Evolutionary conservation across 2,888 invertebrate genomes (phyloP).

Genomic region (Hyposoter didymator): DNA sequence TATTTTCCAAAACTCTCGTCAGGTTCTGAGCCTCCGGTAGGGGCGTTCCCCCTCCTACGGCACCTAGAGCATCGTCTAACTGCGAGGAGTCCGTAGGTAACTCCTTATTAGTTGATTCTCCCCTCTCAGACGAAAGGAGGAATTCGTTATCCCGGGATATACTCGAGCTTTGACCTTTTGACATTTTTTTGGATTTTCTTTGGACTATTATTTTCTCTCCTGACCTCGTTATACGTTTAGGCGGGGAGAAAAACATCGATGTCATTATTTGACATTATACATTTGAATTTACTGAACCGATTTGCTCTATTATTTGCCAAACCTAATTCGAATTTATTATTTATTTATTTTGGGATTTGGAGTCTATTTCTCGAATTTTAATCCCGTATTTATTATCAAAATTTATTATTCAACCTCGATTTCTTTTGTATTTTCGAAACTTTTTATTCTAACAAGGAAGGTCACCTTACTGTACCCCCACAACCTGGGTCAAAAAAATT

Average conservation of each 20-base stretch:
- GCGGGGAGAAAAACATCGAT: not conserved
- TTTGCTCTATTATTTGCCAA: not conserved
- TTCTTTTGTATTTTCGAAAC: too few relatives aligned
- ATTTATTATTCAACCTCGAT: too few relatives aligned
- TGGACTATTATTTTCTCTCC: not conserved
- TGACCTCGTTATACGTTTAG: constrained; percentile 13
- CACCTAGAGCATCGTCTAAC: not conserved
- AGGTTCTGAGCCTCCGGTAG: too few relatives aligned
- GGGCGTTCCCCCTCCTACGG: not conserved
- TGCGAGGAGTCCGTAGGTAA: not conserved
- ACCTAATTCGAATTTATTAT: not conserved
- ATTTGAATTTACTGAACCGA: not conserved
- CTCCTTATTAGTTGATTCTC: not conserved
- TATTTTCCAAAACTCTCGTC: not conserved
- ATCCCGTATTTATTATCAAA: too few relatives aligned
- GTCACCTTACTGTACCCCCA: too few relatives aligned
- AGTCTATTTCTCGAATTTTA: too few relatives aligned
- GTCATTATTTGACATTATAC: constrained; percentile 5
- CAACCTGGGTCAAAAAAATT: too few relatives aligned
- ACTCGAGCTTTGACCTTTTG: not conserved
- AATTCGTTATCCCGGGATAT: not conserved
- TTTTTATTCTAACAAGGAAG: too few relatives aligned
- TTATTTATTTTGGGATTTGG: too few relatives aligned
- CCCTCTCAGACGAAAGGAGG: not conserved
- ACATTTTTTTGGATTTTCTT: not conserved